These are phyloP conservation scores for Macrophya alboannulata DNA, from an alignment of 2,888 invertebrate genomes.

Conservation along the genomic window DNA sequence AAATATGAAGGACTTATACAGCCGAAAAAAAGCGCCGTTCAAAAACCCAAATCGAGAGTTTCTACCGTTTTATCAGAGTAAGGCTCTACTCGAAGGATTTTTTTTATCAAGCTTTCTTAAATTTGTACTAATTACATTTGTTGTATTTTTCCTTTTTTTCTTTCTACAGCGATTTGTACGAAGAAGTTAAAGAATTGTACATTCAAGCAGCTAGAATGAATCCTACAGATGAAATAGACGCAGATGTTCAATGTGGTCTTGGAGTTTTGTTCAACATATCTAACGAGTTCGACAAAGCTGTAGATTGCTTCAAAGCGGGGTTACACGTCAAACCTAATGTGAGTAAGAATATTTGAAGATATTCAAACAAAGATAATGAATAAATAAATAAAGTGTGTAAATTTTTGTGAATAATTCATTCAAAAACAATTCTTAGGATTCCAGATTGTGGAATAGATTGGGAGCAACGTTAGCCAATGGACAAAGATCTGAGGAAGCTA, in stretches of 20 bases:
- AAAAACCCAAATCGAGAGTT: conserved; percentile 74
- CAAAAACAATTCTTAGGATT: conserved; percentile 84
- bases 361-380: not conserved
- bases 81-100: conserved; percentile 67
- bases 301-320: conserved; percentile 97
- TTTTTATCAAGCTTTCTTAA: conserved; percentile 18
- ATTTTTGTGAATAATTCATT: not conserved
- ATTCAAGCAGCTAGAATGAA: conserved; percentile 90
- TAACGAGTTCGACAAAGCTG: conserved; percentile 97
- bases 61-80: conserved; percentile 81
- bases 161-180: conserved; percentile 81
- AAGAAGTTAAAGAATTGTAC: conserved; percentile 88
- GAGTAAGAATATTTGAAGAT: conserved; percentile 69
- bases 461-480: conserved; percentile 99
- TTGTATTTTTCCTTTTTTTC: conserved; percentile 40
- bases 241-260: conserved; percentile 96
- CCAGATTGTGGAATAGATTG: conserved; percentile 97
- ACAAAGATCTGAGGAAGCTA: conserved; percentile 96
- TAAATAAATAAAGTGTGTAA: not conserved
- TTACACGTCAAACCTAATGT: conserved; percentile 90
- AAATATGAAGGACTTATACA: conserved; percentile 90
- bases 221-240: conserved; percentile 88
- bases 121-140: conserved; percentile 32
- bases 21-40: conserved; percentile 80
- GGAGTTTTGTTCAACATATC: conserved; percentile 98